Conservation (phyloP, 2,888 invertebrate genomes). For the Stenchaetothrips biformis region DNA sequence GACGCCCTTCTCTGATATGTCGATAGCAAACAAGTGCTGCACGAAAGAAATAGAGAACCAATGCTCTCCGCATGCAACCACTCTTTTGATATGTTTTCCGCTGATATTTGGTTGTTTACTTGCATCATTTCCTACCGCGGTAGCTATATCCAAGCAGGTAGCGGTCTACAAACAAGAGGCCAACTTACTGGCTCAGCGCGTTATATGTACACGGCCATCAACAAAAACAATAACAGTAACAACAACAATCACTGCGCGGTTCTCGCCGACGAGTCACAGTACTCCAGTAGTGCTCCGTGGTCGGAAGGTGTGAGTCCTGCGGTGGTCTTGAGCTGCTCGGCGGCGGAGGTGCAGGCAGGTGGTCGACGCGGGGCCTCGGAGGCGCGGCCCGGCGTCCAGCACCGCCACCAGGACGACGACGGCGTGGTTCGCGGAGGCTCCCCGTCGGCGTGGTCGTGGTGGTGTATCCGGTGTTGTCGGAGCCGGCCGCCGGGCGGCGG, state of each 20-base stretch:
- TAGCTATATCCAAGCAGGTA: too few relatives aligned
- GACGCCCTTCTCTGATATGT: background rate
- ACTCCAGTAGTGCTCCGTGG: too few relatives aligned
- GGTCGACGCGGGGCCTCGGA: too few relatives aligned
- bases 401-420: background rate
- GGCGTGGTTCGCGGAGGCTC: background rate
- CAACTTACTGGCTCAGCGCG: background rate
- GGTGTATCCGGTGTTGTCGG: background rate
- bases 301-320: too few relatives aligned
- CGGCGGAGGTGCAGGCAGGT: too few relatives aligned
- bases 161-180: background rate
- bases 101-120: slow-evolving; percentile 21
- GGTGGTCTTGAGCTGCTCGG: too few relatives aligned
- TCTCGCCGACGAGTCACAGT: too few relatives aligned
- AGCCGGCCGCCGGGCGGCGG: background rate
- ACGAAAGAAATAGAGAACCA: background rate
- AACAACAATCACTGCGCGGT: too few relatives aligned
- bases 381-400: too few relatives aligned
- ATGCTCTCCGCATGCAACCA: background rate
- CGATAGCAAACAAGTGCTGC: background rate
- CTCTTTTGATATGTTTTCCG: slow-evolving; percentile 12
- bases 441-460: background rate
- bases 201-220: too few relatives aligned
- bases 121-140: background rate
- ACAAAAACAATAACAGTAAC: too few relatives aligned